These are phyloP conservation scores for Orthosia gracilis DNA, from an alignment of 2,888 invertebrate species.

Conservation along the genomic window DNA sequence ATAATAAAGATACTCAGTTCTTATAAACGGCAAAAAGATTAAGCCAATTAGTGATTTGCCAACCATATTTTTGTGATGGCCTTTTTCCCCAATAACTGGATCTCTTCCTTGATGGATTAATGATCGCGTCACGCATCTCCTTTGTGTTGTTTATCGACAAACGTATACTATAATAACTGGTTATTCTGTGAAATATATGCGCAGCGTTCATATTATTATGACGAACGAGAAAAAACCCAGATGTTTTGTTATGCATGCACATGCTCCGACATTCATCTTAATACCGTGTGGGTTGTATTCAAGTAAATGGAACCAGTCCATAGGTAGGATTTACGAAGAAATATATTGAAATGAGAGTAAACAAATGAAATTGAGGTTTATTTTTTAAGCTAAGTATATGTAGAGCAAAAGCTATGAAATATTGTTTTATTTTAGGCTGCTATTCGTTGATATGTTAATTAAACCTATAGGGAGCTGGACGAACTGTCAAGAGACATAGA, in stretches of 20 bases:
- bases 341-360: background rate
- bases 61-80: background rate
- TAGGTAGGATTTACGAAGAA: background rate
- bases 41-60: conserved; percentile 6
- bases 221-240: conserved; percentile 68
- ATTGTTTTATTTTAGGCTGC: background rate
- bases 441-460: background rate
- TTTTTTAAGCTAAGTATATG: background rate
- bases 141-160: conserved; percentile 34
- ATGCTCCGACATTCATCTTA: conserved; percentile 38
- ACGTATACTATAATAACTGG: conserved; percentile 40
- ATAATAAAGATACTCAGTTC: background rate
- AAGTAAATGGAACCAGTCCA: conserved; percentile 40
- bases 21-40: background rate
- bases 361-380: background rate
- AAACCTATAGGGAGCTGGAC: background rate
- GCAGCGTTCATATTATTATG: conserved; percentile 42
- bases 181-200: conserved; percentile 49
- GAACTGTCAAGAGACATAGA: background rate
- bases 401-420: background rate
- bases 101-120: conserved; percentile 6
- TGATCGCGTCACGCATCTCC: conserved; percentile 36
- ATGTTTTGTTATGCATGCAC: conserved; percentile 53
- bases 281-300: conserved; percentile 36
- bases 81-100: conserved; percentile 5